A percentile compares a stretch with the other conserved stretches of the same genome.
Conservation (phyloP, 1,140 invertebrate genomes). For the Centruroides sculpturatus region DNA sequence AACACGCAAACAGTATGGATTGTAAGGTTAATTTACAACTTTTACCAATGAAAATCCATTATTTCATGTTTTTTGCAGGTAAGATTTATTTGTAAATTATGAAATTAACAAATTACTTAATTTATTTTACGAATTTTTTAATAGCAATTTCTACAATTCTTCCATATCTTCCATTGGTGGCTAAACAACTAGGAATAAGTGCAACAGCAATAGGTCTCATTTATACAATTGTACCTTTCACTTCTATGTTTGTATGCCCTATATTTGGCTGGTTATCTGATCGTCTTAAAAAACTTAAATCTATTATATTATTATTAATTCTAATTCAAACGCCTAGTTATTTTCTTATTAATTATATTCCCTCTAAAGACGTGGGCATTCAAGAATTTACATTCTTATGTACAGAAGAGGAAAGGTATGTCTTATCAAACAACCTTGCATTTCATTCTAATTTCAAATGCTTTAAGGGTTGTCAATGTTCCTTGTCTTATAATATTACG, state of each 20-base stretch:
- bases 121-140: slow-evolving; percentile 20
- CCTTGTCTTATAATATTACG: no score
- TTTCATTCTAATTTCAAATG: no score
- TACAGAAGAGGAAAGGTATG: no score
- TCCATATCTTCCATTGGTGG: slow-evolving; percentile 27
- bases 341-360: no score
- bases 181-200: slow-evolving; percentile 33
- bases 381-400: no score
- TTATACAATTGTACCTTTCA: slow-evolving; percentile 26
- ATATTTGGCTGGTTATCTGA: slow-evolving; percentile 25
- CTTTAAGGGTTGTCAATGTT: no score
- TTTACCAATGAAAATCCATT: slow-evolving; percentile 7
- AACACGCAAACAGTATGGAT: no score
- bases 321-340: no score
- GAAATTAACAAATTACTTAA: no score
- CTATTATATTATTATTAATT: no score
- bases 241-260: slow-evolving; percentile 23
- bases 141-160: slow-evolving; percentile 36
- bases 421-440: no score
- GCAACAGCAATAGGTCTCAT: slow-evolving; percentile 24
- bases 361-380: no score
- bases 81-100: background rate
- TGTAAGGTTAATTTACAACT: background rate
- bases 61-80: slow-evolving; percentile 6
- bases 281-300: slow-evolving; percentile 26